phyloP scores from a whole-genome alignment of 2,113 vertebrate species.

The Aspiorhynchus laticeps region DNA sequence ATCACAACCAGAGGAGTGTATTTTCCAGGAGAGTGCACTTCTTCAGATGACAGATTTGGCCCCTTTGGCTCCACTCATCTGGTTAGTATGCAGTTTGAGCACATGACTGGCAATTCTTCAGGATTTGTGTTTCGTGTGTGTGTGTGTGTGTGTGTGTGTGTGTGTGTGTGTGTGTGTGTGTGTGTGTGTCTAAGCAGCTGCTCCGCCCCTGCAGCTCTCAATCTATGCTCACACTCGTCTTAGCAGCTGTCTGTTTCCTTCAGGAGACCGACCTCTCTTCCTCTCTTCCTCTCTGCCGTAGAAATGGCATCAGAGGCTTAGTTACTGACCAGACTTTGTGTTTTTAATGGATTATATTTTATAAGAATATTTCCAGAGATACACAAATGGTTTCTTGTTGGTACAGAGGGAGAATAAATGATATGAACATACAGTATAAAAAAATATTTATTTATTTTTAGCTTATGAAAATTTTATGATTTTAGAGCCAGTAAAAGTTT shows the following conservation, averaged over 20 bases:
- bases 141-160: conserved; percentile 38
- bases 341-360: neutral
- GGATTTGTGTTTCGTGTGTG: conserved; percentile 13
- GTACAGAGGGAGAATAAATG: neutral
- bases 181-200: conserved; percentile 46
- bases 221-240: conserved; percentile 13
- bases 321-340: neutral
- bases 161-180: conserved; percentile 46
- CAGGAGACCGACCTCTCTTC: neutral
- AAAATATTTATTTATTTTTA: no score
- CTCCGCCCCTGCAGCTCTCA: conserved; percentile 5
- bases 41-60: conserved; percentile 14
- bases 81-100: conserved; percentile 25
- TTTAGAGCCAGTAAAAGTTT: neutral
- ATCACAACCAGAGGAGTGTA: neutral
- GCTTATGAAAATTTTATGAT: neutral
- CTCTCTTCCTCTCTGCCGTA: neutral
- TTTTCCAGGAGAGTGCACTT: neutral
- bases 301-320: neutral
- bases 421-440: no score
- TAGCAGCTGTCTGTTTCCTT: conserved; percentile 51
- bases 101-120: conserved; percentile 41
- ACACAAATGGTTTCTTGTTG: neutral
- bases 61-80: conserved; percentile 9
- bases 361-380: neutral